Evolutionary conservation across 2,888 invertebrate genomes (phyloP).

Genomic region (Heliconius aoede): DNA sequence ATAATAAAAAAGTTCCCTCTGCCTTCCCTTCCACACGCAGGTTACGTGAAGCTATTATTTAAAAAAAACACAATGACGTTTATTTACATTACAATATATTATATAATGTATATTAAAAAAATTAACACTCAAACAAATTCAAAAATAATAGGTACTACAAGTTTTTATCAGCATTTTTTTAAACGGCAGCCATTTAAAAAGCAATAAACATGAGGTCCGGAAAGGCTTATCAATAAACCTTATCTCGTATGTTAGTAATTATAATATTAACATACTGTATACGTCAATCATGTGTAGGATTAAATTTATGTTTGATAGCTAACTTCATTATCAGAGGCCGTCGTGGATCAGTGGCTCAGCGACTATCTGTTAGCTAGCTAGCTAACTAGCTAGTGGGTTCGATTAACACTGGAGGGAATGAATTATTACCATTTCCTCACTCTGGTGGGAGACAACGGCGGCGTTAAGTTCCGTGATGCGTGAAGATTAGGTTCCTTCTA

Average conservation of each 20-base stretch:
- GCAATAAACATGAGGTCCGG: constrained; percentile 36
- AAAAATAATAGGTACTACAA: not conserved
- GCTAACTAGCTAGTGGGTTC: no score
- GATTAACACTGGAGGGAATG: not conserved
- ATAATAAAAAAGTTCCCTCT: no score
- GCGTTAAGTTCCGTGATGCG: no score
- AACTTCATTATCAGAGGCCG: constrained; percentile 41
- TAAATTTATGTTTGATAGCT: constrained; percentile 47
- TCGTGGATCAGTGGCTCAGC: not conserved
- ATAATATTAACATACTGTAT: constrained; percentile 54
- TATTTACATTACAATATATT: no score
- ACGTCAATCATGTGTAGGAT: constrained; percentile 53
- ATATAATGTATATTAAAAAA: no score
- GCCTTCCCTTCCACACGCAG: no score
- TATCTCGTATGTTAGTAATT: constrained; percentile 52
- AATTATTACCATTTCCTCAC: not conserved
- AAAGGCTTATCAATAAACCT: constrained; percentile 39
- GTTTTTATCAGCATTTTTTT: constrained; percentile 2
- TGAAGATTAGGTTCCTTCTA: no score
- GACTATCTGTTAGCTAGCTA: not conserved
- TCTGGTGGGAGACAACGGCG: no score
- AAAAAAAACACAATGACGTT: no score
- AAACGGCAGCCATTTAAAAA: constrained; percentile 1
- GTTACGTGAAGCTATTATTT: no score
- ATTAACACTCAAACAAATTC: not conserved